Percentiles rank a stretch among this genome's conserved stretches.
These are phyloP conservation scores for Parasteatoda lunata DNA, from an alignment of 2,888 invertebrate genomes.

Conservation along the genomic window DNA sequence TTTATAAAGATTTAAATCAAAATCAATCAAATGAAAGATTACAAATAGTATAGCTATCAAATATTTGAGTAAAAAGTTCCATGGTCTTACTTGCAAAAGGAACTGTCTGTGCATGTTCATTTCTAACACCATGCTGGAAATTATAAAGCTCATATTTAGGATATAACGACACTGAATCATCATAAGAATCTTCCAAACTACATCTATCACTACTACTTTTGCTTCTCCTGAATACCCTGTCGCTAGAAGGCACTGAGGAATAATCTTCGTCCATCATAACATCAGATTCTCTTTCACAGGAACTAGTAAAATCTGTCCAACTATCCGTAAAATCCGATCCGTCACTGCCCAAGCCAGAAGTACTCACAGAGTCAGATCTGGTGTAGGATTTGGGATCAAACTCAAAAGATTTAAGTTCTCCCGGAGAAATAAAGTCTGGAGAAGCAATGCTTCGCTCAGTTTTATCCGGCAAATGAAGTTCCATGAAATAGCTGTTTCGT, in stretches of 20 bases:
- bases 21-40: background rate
- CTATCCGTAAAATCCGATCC: constrained; percentile 71
- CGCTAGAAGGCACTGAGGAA: constrained; percentile 40
- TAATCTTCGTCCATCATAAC: constrained; percentile 63
- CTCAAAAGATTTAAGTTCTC: constrained; percentile 49
- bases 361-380: constrained; percentile 72
- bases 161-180: constrained; percentile 52
- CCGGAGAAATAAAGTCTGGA: constrained; percentile 17
- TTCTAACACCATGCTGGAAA: background rate
- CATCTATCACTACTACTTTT: constrained; percentile 17
- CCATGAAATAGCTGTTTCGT: constrained; percentile 14
- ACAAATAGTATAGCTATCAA: background rate
- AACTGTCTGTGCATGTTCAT: constrained; percentile 27
- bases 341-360: constrained; percentile 73
- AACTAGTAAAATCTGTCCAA: constrained; percentile 60
- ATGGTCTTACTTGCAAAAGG: constrained; percentile 30
- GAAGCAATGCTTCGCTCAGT: constrained; percentile 14
- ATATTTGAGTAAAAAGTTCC: constrained; percentile 1
- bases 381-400: constrained; percentile 70
- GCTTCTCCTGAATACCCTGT: constrained; percentile 34
- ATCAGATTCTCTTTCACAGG: constrained; percentile 56
- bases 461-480: constrained; percentile 38
- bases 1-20: background rate
- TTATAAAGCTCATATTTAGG: constrained; percentile 51
- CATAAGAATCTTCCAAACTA: constrained; percentile 52